Base-by-base conservation (phyloP, 1,140 invertebrate species). In the Penaeus japonicus region DNA sequence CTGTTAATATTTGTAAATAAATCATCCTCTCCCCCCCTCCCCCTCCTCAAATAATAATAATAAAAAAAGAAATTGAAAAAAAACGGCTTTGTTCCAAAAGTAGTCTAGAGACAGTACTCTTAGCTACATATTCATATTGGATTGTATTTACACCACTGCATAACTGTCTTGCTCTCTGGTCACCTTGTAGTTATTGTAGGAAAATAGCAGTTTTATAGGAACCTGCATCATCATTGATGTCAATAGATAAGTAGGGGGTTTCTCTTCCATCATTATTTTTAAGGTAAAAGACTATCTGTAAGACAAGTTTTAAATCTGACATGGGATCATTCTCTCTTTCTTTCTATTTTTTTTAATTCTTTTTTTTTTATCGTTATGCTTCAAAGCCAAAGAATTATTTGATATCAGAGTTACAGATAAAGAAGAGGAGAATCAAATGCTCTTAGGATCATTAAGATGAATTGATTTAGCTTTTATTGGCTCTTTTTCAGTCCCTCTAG, bases 81-180 rank as follows among this genome's bases (percentile, higher is more conserved):
- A 83, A 35, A 83, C 24, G 54, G 81, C 55, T 62, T 83, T 65
- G 81, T 83, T 83, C 81, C 81, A 65, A 39, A 47, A 62, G 30
- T 83, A 83, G 81, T 83, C 81, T 83, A 83, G 81, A 57, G 59
- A 83, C 81, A 59, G 80, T 62, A 83, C 81, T 83, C 59, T 65
- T 83, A 70, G 81, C 57, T 65, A 65, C 30, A 59, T 65, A 83
- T 83, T 83, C 81, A 65, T 83, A 83, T 62, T 83, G 81, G 81
- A 83, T 83, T 83, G 81, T 35, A 83, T 83, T 83, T 65, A 73
- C 70, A 30, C 70, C 65, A 62, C 81, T n/a, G 59, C 81, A 83
- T 83, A 65, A 83, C 59, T 83, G 81, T 83, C 57, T 65, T 62
- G 81, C 81, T 83, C 81, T 83, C 81, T 83, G 81, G 81, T 83